Evolutionary conservation across 2,888 invertebrate genomes (phyloP), one percentile per base, ranked within the genome.

Genomic region (Athalia cordata): DNA sequence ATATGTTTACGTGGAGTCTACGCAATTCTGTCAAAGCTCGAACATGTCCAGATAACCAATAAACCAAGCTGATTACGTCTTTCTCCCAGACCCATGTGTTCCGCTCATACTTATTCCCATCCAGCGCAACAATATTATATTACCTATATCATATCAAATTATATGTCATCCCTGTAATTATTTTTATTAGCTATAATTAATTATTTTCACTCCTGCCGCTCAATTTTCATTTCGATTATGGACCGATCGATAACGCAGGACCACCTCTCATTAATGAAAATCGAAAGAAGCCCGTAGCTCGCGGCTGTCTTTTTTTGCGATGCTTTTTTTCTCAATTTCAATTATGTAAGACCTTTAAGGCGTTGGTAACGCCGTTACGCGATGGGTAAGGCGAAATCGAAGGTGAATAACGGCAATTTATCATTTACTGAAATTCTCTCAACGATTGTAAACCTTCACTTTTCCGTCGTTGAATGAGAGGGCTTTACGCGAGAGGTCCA

Each of bases 381-480:
- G 67, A 68, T 57, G 13, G 47, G 65, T 55, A n/a, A 66, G 67
- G 61, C 61, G 66, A 78, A 45, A 49, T 66, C 49, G 52, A 45
- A 47, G 72, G 59, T 49, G 67, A 62, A 68, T 77, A 81, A 72
- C 57, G 67, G 77, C 78, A 68, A 81, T 81, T 80, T 79, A 79
- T 81, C 79, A 81, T 78, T 79, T 75, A 65, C 49, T 77, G 50
- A 78, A 80, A 78, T 78, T 74, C 77, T 75, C 78, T 77, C 29
- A 29, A 29, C 76, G 75, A 77, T 78, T 68, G 55, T 77, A 75
- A 78, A 77, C 74, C 74, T 64, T 52, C 55, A 72, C 59, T 45
- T 52, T 11, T 49, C 75, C 50, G 50, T 62, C 79, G 64, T 59
- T 79, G 81, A 81, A 81, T 81, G 57, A 81, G 80, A 81, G 77